Conservation (phyloP, 2,888 invertebrate genomes). For the Calameuta pallipes region DNA sequence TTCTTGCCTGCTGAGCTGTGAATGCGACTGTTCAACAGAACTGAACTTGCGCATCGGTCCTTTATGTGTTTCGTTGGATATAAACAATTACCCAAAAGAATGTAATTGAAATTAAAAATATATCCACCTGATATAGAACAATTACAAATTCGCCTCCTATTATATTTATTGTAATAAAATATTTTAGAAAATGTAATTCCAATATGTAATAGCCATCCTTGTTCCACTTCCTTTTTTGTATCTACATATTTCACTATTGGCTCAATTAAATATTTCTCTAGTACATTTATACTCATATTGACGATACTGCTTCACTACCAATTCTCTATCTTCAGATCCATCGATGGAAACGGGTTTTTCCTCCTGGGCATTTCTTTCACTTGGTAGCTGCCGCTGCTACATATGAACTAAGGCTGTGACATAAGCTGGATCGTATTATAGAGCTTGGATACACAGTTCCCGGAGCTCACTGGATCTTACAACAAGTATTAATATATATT, state of each 20-base stretch:
- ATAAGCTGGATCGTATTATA: not conserved
- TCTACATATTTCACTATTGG: not conserved
- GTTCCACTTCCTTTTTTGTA: not conserved
- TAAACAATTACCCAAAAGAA: not conserved
- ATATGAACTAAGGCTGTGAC: not conserved
- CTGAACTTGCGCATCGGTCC: not conserved
- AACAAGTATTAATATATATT: not conserved
- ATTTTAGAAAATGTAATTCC: not conserved
- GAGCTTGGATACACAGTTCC: not conserved
- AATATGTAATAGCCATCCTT: not conserved
- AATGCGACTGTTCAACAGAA: constrained; percentile 33
- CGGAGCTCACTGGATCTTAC: not conserved
- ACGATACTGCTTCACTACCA: not conserved
- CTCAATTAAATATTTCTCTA: not conserved
- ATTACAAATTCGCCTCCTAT: not conserved
- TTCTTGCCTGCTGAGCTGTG: constrained; percentile 50
- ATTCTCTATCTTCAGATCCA: not conserved
- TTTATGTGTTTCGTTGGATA: not conserved
- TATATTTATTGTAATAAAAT: not conserved
- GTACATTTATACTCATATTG: not conserved
- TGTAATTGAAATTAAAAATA: too few relatives aligned
- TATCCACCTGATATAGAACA: too few relatives aligned
- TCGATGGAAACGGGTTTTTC: not conserved
- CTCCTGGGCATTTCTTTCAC: not conserved
- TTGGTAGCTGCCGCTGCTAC: not conserved